Conservation (phyloP, 2,888 invertebrate genomes). For the Anticlea derivata region DNA sequence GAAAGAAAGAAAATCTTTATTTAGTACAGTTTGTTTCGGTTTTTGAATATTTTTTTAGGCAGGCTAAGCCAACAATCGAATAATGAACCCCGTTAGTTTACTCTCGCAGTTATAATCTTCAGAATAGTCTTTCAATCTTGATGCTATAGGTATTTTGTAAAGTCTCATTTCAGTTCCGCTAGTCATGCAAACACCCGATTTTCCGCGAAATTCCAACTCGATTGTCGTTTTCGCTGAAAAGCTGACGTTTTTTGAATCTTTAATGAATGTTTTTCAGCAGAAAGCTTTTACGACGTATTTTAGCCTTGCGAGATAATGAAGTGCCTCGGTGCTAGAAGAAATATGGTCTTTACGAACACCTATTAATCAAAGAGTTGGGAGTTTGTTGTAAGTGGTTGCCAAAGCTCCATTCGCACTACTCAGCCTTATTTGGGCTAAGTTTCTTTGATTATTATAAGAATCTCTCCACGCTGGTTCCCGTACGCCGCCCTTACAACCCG, state of each 20-base stretch:
- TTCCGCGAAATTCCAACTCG: neutral
- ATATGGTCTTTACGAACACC: slow-evolving; percentile 13
- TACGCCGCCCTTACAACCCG: too few species aligned
- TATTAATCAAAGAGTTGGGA: slow-evolving; percentile 29
- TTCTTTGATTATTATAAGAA: slow-evolving; percentile 9
- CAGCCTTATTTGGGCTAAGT: slow-evolving; percentile 6
- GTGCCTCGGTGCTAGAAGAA: neutral
- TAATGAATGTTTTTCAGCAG: slow-evolving; percentile 39
- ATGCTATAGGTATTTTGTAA: neutral
- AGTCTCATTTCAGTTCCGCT: slow-evolving; percentile 24
- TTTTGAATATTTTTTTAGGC: too few species aligned
- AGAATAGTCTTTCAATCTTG: neutral
- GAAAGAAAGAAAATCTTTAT: too few species aligned
- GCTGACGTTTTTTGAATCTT: slow-evolving; percentile 35
- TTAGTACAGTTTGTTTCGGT: too few species aligned
- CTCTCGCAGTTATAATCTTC: slow-evolving; percentile 24
- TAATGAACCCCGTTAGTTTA: neutral
- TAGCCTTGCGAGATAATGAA: slow-evolving; percentile 28
- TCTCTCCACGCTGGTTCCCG: too few species aligned
- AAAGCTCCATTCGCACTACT: slow-evolving; percentile 12
- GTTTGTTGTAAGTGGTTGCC: slow-evolving; percentile 14
- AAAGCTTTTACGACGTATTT: slow-evolving; percentile 26
- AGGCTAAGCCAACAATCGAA: neutral
- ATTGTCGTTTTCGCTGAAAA: slow-evolving; percentile 24
- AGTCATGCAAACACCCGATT: slow-evolving; percentile 21